Evolutionary conservation across 2,797 vertebrate species (phyloP), one percentile per base, ranked within the genome.

Genomic region (Lycodopsis pacificus): DNA sequence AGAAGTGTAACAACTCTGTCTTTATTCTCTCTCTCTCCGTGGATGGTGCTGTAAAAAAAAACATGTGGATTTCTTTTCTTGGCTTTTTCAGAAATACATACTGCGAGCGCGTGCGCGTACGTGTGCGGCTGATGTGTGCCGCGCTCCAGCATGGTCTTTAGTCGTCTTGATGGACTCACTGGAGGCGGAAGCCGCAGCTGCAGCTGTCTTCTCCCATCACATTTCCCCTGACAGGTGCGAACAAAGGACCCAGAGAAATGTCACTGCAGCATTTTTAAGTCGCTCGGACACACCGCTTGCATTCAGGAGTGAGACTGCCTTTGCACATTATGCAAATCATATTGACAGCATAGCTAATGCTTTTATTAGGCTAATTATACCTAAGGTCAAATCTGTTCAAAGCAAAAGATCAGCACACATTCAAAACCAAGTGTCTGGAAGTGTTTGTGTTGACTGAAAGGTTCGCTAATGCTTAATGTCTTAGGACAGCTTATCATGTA

Each of bases 311-410:
- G 66, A 91, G 86, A 79, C 87, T 80, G 88, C 84, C 82, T 90
- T 90, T 65, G 76, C 91, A 89, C 86, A 87, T 94, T 94, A 93
- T 91, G 92, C 88, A 91, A 95, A 95, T 95, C 86, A 85, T 94
- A 94, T 94, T 93, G 94, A 95, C 94, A 93, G 95, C 94, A 89
- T 86, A 93, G 88, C 93, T 88, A 93, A 94, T 92, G 92, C 88
- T 94, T 94, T 95, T 93, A 94, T 94, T 92, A 93, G 86, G 89
- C 85, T 91, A 92, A 95, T 95, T 94, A 90, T 53, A 85, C 88
- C 87, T 71, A 73, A 93, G 92, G 94, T 94, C 91, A 95, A 82
- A 90, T 89, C 81, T 87, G 71, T 88, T 85, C 84, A 25, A 64
- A 69, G 30, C 76, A 62, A 82, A 84, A 84, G 81, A 89, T 84